phyloP scores from a whole-genome alignment of 2,888 invertebrate genomes.

The Xiphydria camelus region DNA sequence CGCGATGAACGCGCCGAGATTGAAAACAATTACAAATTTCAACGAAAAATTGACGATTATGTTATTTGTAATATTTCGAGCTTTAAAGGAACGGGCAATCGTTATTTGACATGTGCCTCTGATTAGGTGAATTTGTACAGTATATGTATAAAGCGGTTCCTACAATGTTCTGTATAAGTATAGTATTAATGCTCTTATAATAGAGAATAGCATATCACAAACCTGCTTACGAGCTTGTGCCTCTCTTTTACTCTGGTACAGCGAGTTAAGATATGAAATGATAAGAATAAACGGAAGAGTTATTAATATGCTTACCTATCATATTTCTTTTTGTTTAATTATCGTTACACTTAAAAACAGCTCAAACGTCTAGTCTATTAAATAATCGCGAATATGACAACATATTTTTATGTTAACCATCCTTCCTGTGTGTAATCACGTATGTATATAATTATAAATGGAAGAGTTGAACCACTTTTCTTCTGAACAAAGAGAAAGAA shows the following conservation, averaged over 20 bases:
- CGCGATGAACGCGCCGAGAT: no score
- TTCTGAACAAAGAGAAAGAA: no score
- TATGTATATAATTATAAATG: no score
- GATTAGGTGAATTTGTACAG: conserved; percentile 30
- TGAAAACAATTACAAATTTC: no score
- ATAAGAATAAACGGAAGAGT: not conserved
- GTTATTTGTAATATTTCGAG: no score
- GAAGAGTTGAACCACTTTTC: no score
- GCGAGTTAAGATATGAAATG: conserved; percentile 14
- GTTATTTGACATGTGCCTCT: conserved; percentile 48
- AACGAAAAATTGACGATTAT: no score
- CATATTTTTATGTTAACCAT: no score
- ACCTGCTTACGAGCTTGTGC: conserved; percentile 16
- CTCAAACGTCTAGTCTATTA: not conserved
- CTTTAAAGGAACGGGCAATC: conserved; percentile 11
- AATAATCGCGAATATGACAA: no score
- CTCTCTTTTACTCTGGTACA: conserved; percentile 9
- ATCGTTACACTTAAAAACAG: not conserved
- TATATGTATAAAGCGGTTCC: conserved; percentile 27
- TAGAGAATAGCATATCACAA: conserved; percentile 30
- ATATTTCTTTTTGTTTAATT: not conserved
- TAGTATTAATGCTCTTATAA: conserved; percentile 14
- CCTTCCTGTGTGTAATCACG: no score
- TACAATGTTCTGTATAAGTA: conserved; percentile 11
- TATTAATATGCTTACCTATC: not conserved